Percentiles rank a stretch among this genome's conserved stretches.
phyloP scores from a whole-genome alignment of 2,113 vertebrate genomes.

The Zosterops pallidus region DNA sequence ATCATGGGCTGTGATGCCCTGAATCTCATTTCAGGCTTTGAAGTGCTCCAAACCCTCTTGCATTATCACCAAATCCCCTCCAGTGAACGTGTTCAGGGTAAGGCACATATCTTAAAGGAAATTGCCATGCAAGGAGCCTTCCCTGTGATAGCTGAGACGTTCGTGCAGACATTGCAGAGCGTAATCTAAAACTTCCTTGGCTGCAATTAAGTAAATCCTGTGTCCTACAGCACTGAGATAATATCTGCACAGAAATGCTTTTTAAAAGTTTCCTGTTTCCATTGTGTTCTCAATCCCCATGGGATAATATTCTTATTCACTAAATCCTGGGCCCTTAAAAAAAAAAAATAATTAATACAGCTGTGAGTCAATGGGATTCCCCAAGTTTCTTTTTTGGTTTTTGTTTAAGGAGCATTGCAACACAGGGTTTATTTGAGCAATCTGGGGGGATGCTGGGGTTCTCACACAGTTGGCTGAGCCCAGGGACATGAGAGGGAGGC shows the following conservation, averaged over 20 bases:
- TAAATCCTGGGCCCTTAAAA: not conserved
- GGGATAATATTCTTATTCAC: constrained; percentile 60
- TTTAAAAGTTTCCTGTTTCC: constrained; percentile 55
- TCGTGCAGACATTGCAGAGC: constrained; percentile 15
- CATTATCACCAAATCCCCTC: constrained; percentile 7
- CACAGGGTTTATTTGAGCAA: not conserved
- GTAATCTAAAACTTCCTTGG: constrained; percentile 66
- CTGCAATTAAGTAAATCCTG: constrained; percentile 62
- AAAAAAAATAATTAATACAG: constrained; percentile 39
- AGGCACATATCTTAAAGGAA: constrained; percentile 11
- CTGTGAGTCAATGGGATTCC: constrained; percentile 65
- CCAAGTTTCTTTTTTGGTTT: constrained; percentile 36
- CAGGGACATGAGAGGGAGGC: not conserved
- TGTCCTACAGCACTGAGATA: constrained; percentile 61
- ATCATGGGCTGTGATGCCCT: constrained; percentile 3
- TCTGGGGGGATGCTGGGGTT: not conserved
- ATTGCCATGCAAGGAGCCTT: not conserved
- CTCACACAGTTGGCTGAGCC: not conserved
- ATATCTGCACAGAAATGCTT: constrained; percentile 66
- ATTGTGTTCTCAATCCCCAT: constrained; percentile 41
- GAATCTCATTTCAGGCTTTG: constrained; percentile 62
- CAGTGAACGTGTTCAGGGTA: not conserved
- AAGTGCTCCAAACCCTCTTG: constrained; percentile 3
- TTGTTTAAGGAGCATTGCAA: not conserved
- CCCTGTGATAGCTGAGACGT: constrained; percentile 21